Conservation (phyloP, 2,113 vertebrate genomes). For the Bos javanicus region DNA sequence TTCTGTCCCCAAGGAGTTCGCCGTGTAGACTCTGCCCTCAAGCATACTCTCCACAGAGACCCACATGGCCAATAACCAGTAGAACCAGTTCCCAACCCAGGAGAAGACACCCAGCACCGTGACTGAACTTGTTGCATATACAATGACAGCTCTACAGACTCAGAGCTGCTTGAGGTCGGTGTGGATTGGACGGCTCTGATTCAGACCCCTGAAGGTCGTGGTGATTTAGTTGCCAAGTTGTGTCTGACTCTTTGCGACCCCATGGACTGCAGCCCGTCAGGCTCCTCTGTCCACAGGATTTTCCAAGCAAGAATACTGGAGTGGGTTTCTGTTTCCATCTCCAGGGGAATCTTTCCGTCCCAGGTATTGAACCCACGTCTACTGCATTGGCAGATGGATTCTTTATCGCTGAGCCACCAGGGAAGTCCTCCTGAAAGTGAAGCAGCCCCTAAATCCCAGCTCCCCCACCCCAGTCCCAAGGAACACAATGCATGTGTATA, state of each 20-base stretch:
- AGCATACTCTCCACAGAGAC: neutral
- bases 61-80: fast-evolving
- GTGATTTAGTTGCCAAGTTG: neutral
- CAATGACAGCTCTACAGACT: neutral
- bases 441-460: neutral
- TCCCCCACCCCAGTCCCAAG: neutral
- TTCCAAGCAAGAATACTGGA: neutral
- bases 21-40: too few relatives aligned
- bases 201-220: neutral
- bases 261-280: neutral
- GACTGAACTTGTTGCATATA: fast-evolving
- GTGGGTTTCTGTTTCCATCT: neutral
- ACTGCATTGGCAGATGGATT: neutral
- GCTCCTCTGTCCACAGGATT: neutral
- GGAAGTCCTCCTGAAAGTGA: neutral
- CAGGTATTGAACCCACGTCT: neutral
- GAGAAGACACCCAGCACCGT: neutral
- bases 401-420: neutral
- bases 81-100: neutral
- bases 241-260: neutral
- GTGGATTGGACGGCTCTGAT: neutral
- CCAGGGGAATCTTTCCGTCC: neutral
- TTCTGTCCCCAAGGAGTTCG: neutral
- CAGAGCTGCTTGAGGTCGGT: neutral
- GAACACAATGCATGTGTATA: fast-evolving